Percentiles rank a stretch among this genome's conserved stretches.
Conservation (phyloP, 2,888 invertebrate genomes). For the Erebia ligea region DNA sequence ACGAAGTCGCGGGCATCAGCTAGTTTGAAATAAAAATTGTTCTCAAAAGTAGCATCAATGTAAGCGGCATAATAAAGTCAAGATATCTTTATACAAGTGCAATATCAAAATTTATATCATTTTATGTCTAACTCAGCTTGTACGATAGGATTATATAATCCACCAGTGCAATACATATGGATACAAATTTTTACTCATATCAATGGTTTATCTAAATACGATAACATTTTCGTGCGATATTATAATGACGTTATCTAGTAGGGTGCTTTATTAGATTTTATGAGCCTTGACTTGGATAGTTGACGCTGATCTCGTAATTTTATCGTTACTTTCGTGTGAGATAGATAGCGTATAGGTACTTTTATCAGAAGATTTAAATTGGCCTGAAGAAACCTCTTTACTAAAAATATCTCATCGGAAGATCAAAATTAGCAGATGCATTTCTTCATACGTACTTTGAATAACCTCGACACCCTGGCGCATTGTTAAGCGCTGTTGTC, state of each 20-base stretch:
- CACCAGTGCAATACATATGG: not conserved
- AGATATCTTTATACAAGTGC: not conserved
- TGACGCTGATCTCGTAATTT: constrained; percentile 5
- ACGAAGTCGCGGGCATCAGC: too few relatives aligned
- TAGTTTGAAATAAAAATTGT: not conserved
- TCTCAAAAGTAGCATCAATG: not conserved
- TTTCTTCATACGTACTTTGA: too few relatives aligned
- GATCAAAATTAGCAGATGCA: too few relatives aligned
- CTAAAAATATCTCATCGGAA: too few relatives aligned
- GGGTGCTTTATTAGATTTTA: constrained; percentile 9
- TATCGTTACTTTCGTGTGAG: not conserved
- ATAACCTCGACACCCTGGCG: too few relatives aligned
- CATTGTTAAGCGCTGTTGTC: too few relatives aligned
- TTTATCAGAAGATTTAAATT: not conserved
- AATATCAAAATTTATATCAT: not conserved
- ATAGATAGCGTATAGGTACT: not conserved
- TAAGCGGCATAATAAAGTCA: not conserved
- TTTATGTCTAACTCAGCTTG: not conserved
- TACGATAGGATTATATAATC: constrained; percentile 9
- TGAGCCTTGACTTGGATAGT: not conserved
- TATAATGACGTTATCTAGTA: constrained; percentile 18
- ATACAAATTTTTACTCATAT: not conserved
- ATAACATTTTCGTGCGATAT: constrained; percentile 12
- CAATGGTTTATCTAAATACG: constrained; percentile 21
- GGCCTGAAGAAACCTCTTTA: too few relatives aligned